phyloP scores from a whole-genome alignment of 1,140 invertebrate genomes.

The Macrobrachium nipponense region DNA sequence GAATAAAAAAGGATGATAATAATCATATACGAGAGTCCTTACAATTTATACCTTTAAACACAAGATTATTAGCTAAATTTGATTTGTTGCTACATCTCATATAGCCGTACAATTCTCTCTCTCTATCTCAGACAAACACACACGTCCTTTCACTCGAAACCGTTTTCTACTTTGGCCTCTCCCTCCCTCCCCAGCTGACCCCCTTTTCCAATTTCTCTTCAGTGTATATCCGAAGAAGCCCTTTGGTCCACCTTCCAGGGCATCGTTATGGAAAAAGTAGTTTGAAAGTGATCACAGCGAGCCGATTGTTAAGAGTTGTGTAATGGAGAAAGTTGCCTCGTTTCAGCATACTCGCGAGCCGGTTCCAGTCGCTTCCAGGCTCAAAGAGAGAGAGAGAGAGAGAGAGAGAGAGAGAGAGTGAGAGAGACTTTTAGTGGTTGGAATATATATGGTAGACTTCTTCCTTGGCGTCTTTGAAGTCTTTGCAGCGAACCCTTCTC shows the following conservation, averaged over 20 bases:
- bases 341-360: neutral
- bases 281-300: conserved; percentile 41
- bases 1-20: too few relatives aligned
- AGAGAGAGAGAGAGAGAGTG: neutral
- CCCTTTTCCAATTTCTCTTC: neutral
- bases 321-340: conserved; percentile 41
- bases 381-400: too few relatives aligned
- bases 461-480: too few relatives aligned
- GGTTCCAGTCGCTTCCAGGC: neutral
- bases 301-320: conserved; percentile 45
- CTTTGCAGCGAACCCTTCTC: too few relatives aligned
- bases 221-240: conserved; percentile 4
- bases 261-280: conserved; percentile 36
- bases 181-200: neutral
- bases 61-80: neutral
- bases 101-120: neutral
- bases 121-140: neutral
- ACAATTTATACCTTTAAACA: too few relatives aligned
- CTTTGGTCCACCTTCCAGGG: conserved; percentile 14
- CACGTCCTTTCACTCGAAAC: neutral
- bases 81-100: neutral
- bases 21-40: too few relatives aligned
- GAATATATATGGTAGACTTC: too few relatives aligned
- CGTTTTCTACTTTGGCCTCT: too few relatives aligned
- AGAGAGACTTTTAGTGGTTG: too few relatives aligned